Evolutionary conservation across 2,888 invertebrate genomes (phyloP), one percentile per base, ranked within the genome.

Genomic region (Andrena flavipes): DNA sequence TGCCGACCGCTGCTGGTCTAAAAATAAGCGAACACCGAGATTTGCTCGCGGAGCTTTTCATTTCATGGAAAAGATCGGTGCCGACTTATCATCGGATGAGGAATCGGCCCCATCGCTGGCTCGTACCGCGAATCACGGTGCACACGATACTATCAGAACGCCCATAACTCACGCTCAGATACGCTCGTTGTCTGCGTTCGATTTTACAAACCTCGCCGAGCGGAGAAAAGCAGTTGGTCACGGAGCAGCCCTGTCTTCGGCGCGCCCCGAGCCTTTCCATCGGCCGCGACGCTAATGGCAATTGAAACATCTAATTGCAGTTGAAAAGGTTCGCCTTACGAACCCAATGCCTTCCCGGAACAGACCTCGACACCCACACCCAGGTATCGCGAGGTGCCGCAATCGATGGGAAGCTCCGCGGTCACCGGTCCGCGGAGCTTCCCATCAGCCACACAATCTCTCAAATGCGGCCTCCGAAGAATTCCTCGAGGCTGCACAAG

Each of bases 401-500:
- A 30, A 72, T 76, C 76, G 72, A 72, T 56, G 49, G 20, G 59
- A 59, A n/a, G n/a, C n/a, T n/a, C 64, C 49, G 35, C 4, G 26
- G 77, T 49, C 49, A 67, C 42, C 6, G 1, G 63, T 13, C 20
- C 35, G 33, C 26, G 35, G 42, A 73, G 77, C 65, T 49, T 59
- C 10, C 49, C n/a, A 20, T n/a, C 13, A 23, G 23, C 35, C 10
- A n/a, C 30, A 33, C 33, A 48, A 72, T 72, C 76, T 42, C 23
- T n/a, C 48, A n/a, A 75, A 59, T n/a, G 29, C 72, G 8, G 13
- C 48, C 71, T 26, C 23, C 13, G 76, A 64, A 49, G 67, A 74
- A 74, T 62, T 74, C 29, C 42, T 29, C n/a, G 33, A 20, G 68
- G n/a, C 10, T 23, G 30, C n/a, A 7, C n/a, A 2, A 35, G n/a